A percentile compares a stretch with the other conserved stretches of the same genome.
These are phyloP conservation scores for Myripristis murdjan DNA, from an alignment of 2,797 vertebrate genomes.

Conservation along the genomic window DNA sequence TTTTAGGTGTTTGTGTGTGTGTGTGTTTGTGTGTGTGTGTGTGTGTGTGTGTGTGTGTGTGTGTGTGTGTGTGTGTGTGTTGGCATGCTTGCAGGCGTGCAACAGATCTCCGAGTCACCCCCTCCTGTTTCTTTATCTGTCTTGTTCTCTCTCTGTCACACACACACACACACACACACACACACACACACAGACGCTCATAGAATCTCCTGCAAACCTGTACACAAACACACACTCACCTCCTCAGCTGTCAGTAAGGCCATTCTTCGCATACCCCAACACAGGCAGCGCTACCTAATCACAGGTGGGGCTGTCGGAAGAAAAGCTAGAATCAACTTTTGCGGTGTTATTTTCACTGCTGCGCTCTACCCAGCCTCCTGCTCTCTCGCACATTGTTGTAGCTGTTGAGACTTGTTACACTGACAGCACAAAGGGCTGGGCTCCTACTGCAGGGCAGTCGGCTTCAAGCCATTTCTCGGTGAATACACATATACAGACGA, in stretches of 20 bases:
- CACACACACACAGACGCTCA: constrained; percentile 3
- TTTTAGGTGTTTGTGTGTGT: background rate
- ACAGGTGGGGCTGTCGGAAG: constrained; percentile 50
- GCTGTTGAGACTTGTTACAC: constrained; percentile 79
- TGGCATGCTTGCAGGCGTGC: background rate
- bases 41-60: background rate
- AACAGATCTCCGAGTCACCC: constrained; percentile 13
- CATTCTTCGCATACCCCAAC: constrained; percentile 57
- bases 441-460: constrained; percentile 37
- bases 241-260: constrained; percentile 55
- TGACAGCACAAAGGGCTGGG: constrained; percentile 62
- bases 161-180: constrained; percentile 1
- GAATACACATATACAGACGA: constrained; percentile 33
- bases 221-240: constrained; percentile 20
- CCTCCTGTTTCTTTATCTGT: constrained; percentile 1
- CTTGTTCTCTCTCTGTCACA: constrained; percentile 9
- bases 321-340: constrained; percentile 39
- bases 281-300: constrained; percentile 36
- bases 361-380: constrained; percentile 17
- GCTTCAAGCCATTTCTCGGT: constrained; percentile 71
- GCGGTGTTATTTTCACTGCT: constrained; percentile 44
- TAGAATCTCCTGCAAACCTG: background rate
- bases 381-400: constrained; percentile 60
- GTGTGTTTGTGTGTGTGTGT: background rate
- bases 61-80: background rate